A percentile compares a stretch with the other conserved stretches of the same genome.
Conservation (phyloP, 2,888 invertebrate genomes). For the Acrobasis consociella region DNA sequence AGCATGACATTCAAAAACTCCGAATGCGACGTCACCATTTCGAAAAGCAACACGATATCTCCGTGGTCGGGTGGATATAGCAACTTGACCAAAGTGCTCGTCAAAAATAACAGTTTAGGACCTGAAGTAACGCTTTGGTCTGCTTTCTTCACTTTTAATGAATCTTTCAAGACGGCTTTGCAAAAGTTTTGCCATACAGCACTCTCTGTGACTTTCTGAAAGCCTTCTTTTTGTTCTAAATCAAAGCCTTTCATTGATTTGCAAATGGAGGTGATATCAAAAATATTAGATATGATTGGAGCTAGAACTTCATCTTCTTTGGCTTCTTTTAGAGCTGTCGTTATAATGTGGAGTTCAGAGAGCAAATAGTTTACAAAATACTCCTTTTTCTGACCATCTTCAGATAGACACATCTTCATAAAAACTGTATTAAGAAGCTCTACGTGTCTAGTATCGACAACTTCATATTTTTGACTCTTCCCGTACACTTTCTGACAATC, state of each 20-base stretch:
- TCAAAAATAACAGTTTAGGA: constrained; percentile 77
- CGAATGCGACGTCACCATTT: constrained; percentile 90
- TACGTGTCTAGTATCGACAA: constrained; percentile 82
- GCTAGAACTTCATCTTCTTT: constrained; percentile 48
- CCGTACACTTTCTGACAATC: constrained; percentile 81
- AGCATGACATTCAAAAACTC: constrained; percentile 88
- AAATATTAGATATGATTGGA: constrained; percentile 52
- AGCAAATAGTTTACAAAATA: constrained; percentile 78
- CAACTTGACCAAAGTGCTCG: constrained; percentile 81
- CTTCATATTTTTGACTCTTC: constrained; percentile 85
- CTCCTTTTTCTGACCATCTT: constrained; percentile 59
- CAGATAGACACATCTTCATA: constrained; percentile 68
- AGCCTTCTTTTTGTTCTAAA: constrained; percentile 50
- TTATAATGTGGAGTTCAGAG: constrained; percentile 79
- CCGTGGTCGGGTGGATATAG: constrained; percentile 77
- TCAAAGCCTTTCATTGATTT: constrained; percentile 51
- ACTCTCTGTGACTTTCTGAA: constrained; percentile 69
- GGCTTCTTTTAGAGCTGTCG: constrained; percentile 72
- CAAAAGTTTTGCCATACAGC: constrained; percentile 83
- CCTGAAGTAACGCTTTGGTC: constrained; percentile 58
- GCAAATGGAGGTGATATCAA: constrained; percentile 56
- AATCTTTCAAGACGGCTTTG: constrained; percentile 86
- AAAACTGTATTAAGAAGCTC: constrained; percentile 80
- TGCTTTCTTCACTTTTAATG: constrained; percentile 76
- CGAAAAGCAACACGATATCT: constrained; percentile 83